Base-by-base conservation (phyloP, 2,888 invertebrate species). In the Hemaris fuciformis region DNA sequence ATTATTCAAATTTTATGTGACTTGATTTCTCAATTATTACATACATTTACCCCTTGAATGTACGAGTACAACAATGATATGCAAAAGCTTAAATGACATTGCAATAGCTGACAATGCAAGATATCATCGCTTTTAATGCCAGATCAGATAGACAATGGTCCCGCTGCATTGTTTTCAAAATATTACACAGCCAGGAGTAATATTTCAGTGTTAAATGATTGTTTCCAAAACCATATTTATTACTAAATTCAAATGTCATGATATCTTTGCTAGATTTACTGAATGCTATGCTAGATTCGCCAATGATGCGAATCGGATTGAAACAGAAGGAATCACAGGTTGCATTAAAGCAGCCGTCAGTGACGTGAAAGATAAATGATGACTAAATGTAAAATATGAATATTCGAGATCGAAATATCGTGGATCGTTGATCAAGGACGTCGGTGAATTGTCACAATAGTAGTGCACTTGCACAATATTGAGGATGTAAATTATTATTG, bases 401-500 rank as follows among this genome's bases (percentile, higher is more conserved):
- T 48, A 48, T 53, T 53, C 23, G 31, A 31, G 53, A 15, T 53
- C 8, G 10, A 10, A 31, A 20, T 53, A 27, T n/a, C 23, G 31
- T 18, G 27, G 53, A 53, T 53, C 31, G 31, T 53, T 27, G 31
- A 53, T 53, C 31, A 53, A 53, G 53, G 53, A 31, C 53, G 18
- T 18, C 53, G 53, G 53, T 31, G 53, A 31, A 53, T 53, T 53
- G 53, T 53, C 27, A 53, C 53, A 53, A 53, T 46, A 46, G 23
- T 53, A 18, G 31, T 31, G 31, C 53, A 53, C 27, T 53, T 53
- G 31, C 53, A 53, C 53, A 53, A 53, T 53, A 53, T 43, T 43
- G 58, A 59, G 58, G 58, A 59, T 59, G 43, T 59, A 59, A 59
- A 59, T 59, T 42, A 59, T 68, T 62, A 27, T 68, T 62, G 57